Percentiles rank a stretch among this genome's conserved stretches.
These are phyloP conservation scores for Lycocerus yunnanus DNA, from an alignment of 2,888 invertebrate genomes.

Conservation along the genomic window DNA sequence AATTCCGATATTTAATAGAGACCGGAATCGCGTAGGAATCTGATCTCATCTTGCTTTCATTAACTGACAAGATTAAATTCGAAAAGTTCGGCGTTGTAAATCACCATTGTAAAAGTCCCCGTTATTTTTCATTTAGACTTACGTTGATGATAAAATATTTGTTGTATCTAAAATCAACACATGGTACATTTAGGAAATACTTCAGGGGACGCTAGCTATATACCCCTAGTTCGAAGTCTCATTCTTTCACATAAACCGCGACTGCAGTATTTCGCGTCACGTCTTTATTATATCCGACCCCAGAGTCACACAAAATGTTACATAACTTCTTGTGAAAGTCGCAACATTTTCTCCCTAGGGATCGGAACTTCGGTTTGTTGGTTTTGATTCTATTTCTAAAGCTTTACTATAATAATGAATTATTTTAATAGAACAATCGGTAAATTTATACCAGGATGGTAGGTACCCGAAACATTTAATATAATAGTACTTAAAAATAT, in stretches of 20 bases:
- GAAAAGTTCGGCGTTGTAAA: conserved; percentile 48
- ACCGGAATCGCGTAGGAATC: conserved; percentile 50
- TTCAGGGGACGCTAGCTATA: conserved; percentile 43
- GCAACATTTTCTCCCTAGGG: conserved; percentile 48
- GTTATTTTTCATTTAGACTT: conserved; percentile 45
- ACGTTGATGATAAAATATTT: conserved; percentile 50
- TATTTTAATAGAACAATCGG: neutral
- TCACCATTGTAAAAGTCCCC: conserved; percentile 37
- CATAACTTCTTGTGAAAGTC: conserved; percentile 59
- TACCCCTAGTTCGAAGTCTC: conserved; percentile 42
- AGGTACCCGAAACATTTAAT: neutral
- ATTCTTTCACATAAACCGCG: conserved; percentile 54
- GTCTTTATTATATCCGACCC: conserved; percentile 59
- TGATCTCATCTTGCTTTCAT: conserved; percentile 46
- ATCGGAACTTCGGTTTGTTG: conserved; percentile 47
- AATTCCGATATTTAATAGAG: conserved; percentile 47
- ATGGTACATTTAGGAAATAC: conserved; percentile 45
- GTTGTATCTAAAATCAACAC: conserved; percentile 46
- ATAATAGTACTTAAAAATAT: neutral
- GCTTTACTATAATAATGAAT: conserved; percentile 2
- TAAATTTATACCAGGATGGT: neutral
- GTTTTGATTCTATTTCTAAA: conserved; percentile 43
- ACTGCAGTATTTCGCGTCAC: conserved; percentile 55
- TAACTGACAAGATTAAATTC: conserved; percentile 48
- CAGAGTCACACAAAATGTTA: conserved; percentile 55